Base-by-base conservation (phyloP, 2,888 invertebrate species). In the Agonopterix heracliana region DNA sequence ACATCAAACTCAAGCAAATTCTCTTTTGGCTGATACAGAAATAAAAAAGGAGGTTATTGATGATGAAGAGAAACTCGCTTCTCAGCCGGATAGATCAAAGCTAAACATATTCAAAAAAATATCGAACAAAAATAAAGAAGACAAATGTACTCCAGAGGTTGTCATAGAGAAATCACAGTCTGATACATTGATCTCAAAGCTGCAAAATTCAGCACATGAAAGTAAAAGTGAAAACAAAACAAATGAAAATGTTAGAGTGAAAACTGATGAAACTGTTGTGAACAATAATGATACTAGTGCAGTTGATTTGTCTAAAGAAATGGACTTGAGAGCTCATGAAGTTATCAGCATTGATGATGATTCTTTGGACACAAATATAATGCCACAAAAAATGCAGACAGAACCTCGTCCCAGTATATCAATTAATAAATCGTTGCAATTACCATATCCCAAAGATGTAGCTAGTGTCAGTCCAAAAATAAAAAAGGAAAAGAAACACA, bases 61-160 rank as follows among this genome's bases (percentile, higher is more conserved):
- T 26, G 90, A 89, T 61, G 83, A 79, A 54, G 87, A 78, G 70
- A 95, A 93, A 78, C 74, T 96, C 49, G 91, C 92, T 4, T 93
- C 92, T 9, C 95, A 95, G 78, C 95, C 95, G 0, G 95, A 96
- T 73, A 94, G 93, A 78, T 94, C 93, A 76, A 96, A 96, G 74
- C 86, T 95, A 41, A 96, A 95, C 83, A 95, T 96, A 71, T 94
- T 96, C 69, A 96, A 95, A 74, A 95, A 95, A 81, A 95, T 96
- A 74, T 93, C 95, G 53, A 92, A 92, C 69, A 93, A 93, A 76
- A 91, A 92, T 26, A 93, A 92, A 77, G 91, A 91, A 64, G 93
- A 92, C 63, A 91, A 89, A 69, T 66, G 50, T 55, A 63, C 72
- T 72, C 71, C 77, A 57, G 87, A 87, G 73, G 75, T 79, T 79